Evolutionary conservation across 2,113 vertebrate species (phyloP).

Genomic region (Istiophorus platypterus): DNA sequence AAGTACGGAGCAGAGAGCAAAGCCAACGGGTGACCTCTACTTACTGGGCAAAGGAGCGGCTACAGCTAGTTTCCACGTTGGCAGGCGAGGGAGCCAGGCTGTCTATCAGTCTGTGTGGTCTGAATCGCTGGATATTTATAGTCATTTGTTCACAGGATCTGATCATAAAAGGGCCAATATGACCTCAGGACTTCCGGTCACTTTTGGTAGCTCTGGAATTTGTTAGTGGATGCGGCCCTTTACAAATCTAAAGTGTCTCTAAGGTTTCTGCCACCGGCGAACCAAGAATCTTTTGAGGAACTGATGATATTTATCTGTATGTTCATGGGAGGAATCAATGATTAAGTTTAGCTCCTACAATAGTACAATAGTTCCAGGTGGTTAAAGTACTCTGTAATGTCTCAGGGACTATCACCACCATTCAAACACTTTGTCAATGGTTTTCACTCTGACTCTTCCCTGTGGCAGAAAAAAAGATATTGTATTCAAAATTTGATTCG

Average conservation of each 20-base stretch:
- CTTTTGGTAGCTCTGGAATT: not conserved
- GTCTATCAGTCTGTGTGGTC: not conserved
- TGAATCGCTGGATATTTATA: not conserved
- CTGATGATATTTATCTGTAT: no score
- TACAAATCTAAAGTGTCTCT: not conserved
- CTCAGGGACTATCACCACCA: no score
- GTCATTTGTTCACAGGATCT: not conserved
- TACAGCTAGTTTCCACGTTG: slow-evolving; percentile 6
- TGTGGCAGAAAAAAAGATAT: no score
- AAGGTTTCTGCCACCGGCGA: no score
- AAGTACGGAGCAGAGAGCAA: slow-evolving; percentile 7
- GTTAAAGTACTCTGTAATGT: no score
- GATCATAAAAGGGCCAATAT: not conserved
- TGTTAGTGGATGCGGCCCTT: not conserved
- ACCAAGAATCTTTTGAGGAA: no score
- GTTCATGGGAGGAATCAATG: no score
- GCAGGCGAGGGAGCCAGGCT: not conserved
- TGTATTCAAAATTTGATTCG: no score
- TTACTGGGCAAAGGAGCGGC: slow-evolving; percentile 1
- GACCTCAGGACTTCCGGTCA: not conserved
- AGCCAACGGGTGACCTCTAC: slow-evolving; percentile 3
- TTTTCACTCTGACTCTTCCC: no score
- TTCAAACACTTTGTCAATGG: no score
- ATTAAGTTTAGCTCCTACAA: no score
- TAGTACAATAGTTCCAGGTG: no score